Base-by-base conservation (phyloP, 2,888 invertebrate genomes). In the Cecidostiba fungosa region DNA sequence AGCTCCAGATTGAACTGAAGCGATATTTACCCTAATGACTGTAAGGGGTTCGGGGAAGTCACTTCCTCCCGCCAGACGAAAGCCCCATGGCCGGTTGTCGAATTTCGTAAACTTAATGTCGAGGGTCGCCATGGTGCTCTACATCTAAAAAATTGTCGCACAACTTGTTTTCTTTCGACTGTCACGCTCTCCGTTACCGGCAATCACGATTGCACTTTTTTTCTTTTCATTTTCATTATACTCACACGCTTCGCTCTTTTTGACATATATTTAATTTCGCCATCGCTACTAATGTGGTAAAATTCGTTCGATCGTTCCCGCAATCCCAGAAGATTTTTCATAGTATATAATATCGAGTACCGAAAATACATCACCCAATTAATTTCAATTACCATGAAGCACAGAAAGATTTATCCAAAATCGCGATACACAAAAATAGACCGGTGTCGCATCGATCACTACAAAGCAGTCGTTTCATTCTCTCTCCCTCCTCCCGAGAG, bases 31-130 rank as follows among this genome's bases (percentile, higher is more conserved):
- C 95, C 96, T 96, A 88, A 96, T 95, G 85, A 97, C 96, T 19
- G 96, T 96, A 54, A 97, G 94, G 14, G 97, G 97, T 89, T 96
- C 95, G 77, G 96, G 96, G 90, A 95, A 96, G 92, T 97, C 97
- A 77, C 95, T 94, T 74, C 97, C 97, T 72, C 97, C 97, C 87
- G 96, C 95, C 86, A 97, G 94, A 83, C 97, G 95, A 93, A 97
- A 97, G 79, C 97, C 97, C 97, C 97, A 97, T 78, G 96, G 95
- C 86, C 95, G 95, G 86, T 94, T 95, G 88, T 95, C 95, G 84
- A 95, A 94, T 93, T 94, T 95, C 90, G 94, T 95, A 92, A 95
- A 95, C 92, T 95, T 95, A 87, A 97, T 94, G 91, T 96, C 96
- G 88, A 92, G 88, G 29, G 90, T 88, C 93, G 96, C 96, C 96